A percentile compares a stretch with the other conserved stretches of the same genome.
Evolutionary conservation across 2,113 vertebrate species (phyloP).

Genomic region (Indicator indicator): DNA sequence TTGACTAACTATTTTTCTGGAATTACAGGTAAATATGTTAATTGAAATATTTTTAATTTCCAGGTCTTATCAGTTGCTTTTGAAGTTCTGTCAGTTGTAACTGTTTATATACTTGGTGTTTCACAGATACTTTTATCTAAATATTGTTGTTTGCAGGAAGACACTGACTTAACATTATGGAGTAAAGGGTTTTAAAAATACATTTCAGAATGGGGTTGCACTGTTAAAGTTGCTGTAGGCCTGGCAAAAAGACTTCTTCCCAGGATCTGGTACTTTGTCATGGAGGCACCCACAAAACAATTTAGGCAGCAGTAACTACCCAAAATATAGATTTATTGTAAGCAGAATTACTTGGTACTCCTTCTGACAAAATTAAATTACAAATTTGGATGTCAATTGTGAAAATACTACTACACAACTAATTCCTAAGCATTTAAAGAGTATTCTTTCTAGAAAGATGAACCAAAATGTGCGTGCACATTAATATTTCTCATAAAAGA

Average conservation of each 20-base stretch:
- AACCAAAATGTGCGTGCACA: background rate
- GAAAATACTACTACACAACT: background rate
- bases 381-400: background rate
- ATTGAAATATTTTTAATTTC: slow-evolving; percentile 35
- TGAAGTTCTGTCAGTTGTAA: slow-evolving; percentile 34
- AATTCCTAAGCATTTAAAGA: background rate
- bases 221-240: background rate
- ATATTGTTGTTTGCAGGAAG: background rate
- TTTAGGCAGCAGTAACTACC: too few species aligned
- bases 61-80: background rate
- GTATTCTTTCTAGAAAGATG: background rate
- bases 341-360: too few species aligned
- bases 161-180: background rate
- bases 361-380: background rate
- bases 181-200: background rate
- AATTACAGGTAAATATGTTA: background rate
- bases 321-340: too few species aligned
- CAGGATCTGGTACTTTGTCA: background rate
- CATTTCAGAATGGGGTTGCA: background rate
- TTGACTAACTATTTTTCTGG: background rate
- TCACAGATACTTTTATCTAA: background rate
- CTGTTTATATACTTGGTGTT: slow-evolving; percentile 14
- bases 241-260: background rate
- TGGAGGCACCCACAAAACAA: too few species aligned
- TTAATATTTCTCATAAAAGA: background rate